A percentile compares a stretch with the other conserved stretches of the same genome.
phyloP scores from a whole-genome alignment of 2,797 vertebrate genomes.

The Clamator glandarius region DNA sequence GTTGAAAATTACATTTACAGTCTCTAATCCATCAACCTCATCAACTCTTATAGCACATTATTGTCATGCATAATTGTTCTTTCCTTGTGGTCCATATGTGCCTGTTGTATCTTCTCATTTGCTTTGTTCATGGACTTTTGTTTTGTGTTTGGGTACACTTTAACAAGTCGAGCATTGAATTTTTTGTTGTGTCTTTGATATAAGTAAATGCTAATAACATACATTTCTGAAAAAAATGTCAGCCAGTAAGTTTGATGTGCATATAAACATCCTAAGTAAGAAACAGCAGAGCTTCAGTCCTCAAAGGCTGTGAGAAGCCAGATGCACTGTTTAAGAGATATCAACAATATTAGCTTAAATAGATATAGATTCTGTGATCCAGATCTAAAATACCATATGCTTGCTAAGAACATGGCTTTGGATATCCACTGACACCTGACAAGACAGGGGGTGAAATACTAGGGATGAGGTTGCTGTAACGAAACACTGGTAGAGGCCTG shows the following conservation, averaged over 20 bases:
- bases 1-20: neutral
- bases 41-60: neutral
- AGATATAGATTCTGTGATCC: neutral
- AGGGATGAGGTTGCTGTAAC: neutral
- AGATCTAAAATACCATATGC: neutral
- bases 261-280: neutral
- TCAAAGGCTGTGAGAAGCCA: neutral
- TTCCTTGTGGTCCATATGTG: neutral
- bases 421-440: neutral
- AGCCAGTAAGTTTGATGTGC: neutral
- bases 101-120: neutral
- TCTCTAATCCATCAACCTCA: neutral
- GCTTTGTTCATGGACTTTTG: neutral
- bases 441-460: neutral
- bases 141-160: neutral
- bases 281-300: neutral
- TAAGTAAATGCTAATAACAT: neutral
- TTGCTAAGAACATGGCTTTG: neutral
- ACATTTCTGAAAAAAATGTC: neutral
- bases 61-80: neutral
- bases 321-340: neutral
- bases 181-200: neutral
- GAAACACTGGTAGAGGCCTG: neutral
- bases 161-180: neutral
- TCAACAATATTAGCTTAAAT: neutral